phyloP scores from a whole-genome alignment of 2,888 invertebrate genomes.

The Agapostemon virescens region DNA sequence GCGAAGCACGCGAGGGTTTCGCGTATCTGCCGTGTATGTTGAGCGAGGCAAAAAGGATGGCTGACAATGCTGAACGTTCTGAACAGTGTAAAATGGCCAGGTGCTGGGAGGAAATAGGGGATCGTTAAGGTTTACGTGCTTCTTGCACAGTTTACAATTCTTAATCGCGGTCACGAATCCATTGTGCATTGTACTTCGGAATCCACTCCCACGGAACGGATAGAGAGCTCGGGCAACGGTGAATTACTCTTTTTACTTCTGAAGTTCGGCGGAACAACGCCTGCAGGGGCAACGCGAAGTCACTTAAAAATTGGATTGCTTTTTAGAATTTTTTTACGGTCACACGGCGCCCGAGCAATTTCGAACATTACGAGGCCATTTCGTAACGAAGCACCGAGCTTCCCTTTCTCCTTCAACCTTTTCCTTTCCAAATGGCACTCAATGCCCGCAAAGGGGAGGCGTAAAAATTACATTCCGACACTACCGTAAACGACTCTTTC shows the following conservation, averaged over 20 bases:
- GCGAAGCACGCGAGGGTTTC: neutral
- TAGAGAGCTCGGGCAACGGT: conserved; percentile 24
- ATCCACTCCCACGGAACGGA: conserved; percentile 13
- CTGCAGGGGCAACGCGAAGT: conserved; percentile 28
- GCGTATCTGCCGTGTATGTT: neutral
- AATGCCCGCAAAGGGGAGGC: neutral
- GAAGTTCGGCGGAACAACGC: conserved; percentile 45
- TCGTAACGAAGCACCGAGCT: conserved; percentile 30
- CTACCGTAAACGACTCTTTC: conserved; percentile 27
- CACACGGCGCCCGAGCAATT: conserved; percentile 48
- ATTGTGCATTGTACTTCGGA: conserved; percentile 27
- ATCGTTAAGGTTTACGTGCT: conserved; percentile 26
- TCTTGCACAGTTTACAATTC: conserved; percentile 17
- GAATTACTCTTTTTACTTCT: conserved; percentile 53
- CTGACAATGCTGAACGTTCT: neutral
- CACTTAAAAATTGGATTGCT: conserved; percentile 50
- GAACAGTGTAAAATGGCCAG: neutral
- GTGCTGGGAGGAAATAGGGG: conserved; percentile 1
- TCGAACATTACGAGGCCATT: conserved; percentile 58
- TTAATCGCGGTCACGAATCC: conserved; percentile 16
- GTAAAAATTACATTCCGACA: conserved; percentile 23
- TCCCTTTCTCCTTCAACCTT: neutral
- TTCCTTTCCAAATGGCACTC: neutral
- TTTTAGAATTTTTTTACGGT: conserved; percentile 50
- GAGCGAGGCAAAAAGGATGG: neutral